Evolutionary conservation across 2,888 invertebrate genomes (phyloP), one percentile per base, ranked within the genome.

Genomic region (Melieria picta): DNA sequence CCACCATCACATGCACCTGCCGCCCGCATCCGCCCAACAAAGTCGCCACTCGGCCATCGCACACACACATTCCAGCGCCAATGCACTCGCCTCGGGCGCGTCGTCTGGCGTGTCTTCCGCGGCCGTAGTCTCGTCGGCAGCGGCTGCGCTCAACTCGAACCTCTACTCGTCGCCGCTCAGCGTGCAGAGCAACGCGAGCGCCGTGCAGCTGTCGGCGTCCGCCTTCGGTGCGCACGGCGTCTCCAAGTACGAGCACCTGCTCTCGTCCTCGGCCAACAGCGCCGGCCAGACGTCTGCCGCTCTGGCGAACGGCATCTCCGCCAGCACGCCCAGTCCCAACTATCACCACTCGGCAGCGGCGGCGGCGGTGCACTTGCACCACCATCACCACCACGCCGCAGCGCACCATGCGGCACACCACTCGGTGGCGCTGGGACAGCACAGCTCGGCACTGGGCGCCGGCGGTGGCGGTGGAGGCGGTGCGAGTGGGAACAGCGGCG

Each of bases 281-380:
- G 65, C 62, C 30, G 65, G 57, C 42, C 52, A 11, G 46, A 50
- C 61, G 47, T 58, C 72, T 50, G 69, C 68, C 30, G 72, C 75
- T 5, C 57, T 78, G 62, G 76, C 81, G 7, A 82, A 80, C 61
- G 79, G 80, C 43, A 76, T 80, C 43, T 72, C 78, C 60, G 81
- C 83, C 7, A 81, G 84, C 43, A 81, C 85, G 47, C 83, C 85
- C 47, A 83, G 85, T 74, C 83, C 85, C 3, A 83, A 84, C 71
- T 85, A 85, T 74, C 85, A 86, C 71, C 77, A 82, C 74, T 77
- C 79, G 64, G 75, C 74, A 4, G 46, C 74, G 9, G 77, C 78
- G 16, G 77, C 79, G 43, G 74, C 79, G 43, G 74, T 79, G 65
- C 72, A 63, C 57, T 74, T 74, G 46, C 75, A 74, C 30, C 78